phyloP scores from a whole-genome alignment of 2,797 vertebrate species.

The Enteromius thamalakanensis region DNA sequence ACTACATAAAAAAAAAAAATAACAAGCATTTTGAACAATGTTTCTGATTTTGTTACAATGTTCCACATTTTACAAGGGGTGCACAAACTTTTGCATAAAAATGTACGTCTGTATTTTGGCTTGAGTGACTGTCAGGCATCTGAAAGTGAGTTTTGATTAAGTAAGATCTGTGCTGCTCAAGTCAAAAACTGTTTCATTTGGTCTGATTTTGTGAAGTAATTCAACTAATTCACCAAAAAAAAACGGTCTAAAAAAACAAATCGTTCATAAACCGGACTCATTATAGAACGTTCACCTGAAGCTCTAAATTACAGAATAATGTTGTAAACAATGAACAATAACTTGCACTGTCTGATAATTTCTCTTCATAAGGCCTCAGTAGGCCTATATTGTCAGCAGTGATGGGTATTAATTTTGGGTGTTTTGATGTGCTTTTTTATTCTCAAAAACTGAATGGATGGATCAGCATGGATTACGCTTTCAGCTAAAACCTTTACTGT shows the following conservation, averaged over 20 bases:
- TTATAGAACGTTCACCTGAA: background rate
- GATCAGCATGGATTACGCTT: background rate
- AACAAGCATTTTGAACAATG: no score
- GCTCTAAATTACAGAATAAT: background rate
- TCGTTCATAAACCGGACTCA: background rate
- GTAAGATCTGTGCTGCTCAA: background rate
- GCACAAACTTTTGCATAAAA: no score
- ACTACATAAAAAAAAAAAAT: no score
- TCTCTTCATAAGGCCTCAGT: background rate
- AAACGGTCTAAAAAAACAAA: background rate
- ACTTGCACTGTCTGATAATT: background rate
- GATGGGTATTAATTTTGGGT: background rate
- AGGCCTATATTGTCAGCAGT: background rate
- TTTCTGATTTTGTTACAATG: no score
- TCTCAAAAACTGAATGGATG: background rate
- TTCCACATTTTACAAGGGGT: no score
- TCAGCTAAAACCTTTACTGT: background rate
- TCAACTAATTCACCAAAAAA: background rate
- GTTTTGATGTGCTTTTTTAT: background rate
- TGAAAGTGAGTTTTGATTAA: background rate
- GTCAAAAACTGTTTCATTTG: background rate
- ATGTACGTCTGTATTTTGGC: no score
- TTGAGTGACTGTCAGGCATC: background rate
- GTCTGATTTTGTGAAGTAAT: background rate
- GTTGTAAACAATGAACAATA: background rate